phyloP scores from a whole-genome alignment of 2,113 vertebrate species.

The Climacteris rufus region DNA sequence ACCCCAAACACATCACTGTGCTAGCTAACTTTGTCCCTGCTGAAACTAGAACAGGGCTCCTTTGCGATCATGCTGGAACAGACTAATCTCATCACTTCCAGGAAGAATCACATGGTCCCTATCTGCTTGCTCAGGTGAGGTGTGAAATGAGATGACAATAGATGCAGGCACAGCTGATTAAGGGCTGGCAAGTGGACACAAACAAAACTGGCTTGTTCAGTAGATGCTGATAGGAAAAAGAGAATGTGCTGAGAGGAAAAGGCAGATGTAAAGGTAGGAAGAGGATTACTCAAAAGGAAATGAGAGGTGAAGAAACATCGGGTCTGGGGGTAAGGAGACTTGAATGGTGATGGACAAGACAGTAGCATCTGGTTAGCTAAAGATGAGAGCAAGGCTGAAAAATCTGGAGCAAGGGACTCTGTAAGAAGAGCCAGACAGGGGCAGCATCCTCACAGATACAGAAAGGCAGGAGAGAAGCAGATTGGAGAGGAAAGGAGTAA shows the following conservation, averaged over 20 bases:
- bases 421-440: neutral
- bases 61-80: neutral
- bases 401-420: accelerated
- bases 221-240: neutral
- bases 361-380: neutral
- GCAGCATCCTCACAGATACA: neutral
- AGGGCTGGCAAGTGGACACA: neutral
- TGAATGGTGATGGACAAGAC: neutral
- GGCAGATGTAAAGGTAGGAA: neutral
- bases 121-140: neutral
- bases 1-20: neutral
- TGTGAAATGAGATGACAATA: neutral
- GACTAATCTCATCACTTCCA: neutral
- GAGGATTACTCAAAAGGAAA: neutral
- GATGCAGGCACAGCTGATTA: neutral
- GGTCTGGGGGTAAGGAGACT: neutral
- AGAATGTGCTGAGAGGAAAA: neutral
- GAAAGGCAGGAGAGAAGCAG: neutral
- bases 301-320: neutral
- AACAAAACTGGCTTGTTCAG: neutral
- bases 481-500: neutral
- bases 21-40: neutral
- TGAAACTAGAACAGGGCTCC: neutral
- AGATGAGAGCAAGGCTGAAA: neutral
- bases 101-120: neutral